Conservation (phyloP, 1,140 invertebrate genomes). For the Tetramorium simillimum region DNA sequence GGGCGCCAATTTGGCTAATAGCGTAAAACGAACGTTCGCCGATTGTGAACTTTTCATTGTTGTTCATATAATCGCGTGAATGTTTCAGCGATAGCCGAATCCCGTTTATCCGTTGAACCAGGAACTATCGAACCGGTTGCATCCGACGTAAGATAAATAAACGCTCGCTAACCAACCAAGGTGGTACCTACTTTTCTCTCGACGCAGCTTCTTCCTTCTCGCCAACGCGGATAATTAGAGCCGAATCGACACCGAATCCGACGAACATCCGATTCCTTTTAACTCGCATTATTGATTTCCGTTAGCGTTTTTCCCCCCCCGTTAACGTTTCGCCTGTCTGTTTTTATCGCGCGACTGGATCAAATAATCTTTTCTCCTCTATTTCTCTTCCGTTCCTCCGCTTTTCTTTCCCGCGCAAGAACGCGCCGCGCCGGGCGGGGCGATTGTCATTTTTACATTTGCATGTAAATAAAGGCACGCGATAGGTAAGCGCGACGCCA, state of each 20-base stretch:
- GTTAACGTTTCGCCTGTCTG: conserved; percentile 29
- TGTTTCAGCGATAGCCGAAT: background rate
- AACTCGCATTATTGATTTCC: conserved; percentile 63
- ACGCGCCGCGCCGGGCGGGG: background rate
- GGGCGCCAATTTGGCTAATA: conserved; percentile 48
- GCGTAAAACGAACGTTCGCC: conserved; percentile 49
- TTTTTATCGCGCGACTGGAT: conserved; percentile 55
- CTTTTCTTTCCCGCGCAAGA: conserved; percentile 51
- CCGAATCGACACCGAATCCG: conserved; percentile 26
- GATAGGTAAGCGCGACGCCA: background rate
- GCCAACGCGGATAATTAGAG: conserved; percentile 21
- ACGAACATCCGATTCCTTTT: conserved; percentile 54
- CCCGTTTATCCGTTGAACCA: background rate
- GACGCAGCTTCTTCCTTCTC: conserved; percentile 6
- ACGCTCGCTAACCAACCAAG: background rate
- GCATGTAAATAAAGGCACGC: conserved; percentile 75
- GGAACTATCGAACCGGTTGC: background rate
- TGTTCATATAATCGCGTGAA: conserved; percentile 24
- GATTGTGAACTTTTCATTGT: conserved; percentile 52
- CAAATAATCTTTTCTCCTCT: conserved; percentile 39
- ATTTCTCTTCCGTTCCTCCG: background rate
- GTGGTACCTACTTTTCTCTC: background rate
- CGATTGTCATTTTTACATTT: conserved; percentile 75
- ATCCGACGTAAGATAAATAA: conserved; percentile 11
- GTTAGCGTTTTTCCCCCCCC: conserved; percentile 7